A percentile compares a stretch with the other conserved stretches of the same genome.
phyloP scores from a whole-genome alignment of 2,113 vertebrate species.

The Nycticebus coucang region DNA sequence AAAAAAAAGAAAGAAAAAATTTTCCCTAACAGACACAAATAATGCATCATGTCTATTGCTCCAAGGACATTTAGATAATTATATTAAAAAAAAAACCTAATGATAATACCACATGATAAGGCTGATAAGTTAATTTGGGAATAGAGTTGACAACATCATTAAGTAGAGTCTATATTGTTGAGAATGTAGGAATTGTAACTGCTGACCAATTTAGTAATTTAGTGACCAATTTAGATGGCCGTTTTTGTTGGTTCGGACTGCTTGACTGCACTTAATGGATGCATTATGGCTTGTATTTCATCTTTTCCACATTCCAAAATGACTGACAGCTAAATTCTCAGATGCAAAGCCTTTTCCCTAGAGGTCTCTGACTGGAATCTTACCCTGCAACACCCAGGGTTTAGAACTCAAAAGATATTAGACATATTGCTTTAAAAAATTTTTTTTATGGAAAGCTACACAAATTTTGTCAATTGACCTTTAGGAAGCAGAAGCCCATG shows the following conservation, averaged over 20 bases:
- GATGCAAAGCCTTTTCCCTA: not conserved
- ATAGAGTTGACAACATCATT: not conserved
- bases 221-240: slow-evolving; percentile 7
- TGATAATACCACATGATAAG: not conserved
- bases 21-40: not conserved
- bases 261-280: not conserved
- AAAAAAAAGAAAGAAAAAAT: too few species aligned
- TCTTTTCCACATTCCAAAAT: not conserved
- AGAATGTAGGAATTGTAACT: not conserved
- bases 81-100: not conserved
- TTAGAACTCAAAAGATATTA: slow-evolving; percentile 23
- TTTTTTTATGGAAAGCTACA: not conserved
- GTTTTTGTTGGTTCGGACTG: not conserved
- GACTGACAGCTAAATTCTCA: slow-evolving; percentile 42
- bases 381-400: not conserved
- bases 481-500: not conserved
- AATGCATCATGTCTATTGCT: not conserved
- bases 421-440: not conserved
- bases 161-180: not conserved
- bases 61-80: not conserved
- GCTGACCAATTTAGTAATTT: not conserved
- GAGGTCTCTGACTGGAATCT: not conserved
- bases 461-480: slow-evolving; percentile 51
- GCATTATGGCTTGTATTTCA: slow-evolving; percentile 17
- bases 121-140: not conserved